Base-by-base conservation (phyloP, 2,888 invertebrate species). In the Epirrhoe alternata region DNA sequence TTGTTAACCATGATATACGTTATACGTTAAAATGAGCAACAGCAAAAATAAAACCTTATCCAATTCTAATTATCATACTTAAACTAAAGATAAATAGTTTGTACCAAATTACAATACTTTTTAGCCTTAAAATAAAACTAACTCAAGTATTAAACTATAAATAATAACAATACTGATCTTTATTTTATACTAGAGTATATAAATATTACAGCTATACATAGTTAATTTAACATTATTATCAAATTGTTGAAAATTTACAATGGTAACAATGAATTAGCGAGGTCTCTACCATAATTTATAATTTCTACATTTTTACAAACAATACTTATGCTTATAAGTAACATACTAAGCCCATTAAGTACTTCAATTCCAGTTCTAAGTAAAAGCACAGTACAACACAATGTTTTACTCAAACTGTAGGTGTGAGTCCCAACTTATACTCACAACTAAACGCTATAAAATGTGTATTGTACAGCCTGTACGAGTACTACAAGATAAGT, bases 121-220 rank as follows among this genome's bases (percentile, higher is more conserved):
- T 71, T 66, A 74, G 69, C 72, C 73, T 73, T 80, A 76, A 68
- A 69, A 63, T 80, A 76, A 68, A 69, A 63, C 65, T 73, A 79
- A 74, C 65, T 69, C 3, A 60, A 47, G 47, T 56, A 76, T 68
- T 62, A 72, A 72, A 74, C 74, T 77, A 77, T 81, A 82, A 82
- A 80, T 80, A 80, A 62, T 78, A 81, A 79, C 77, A 85, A 85
- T 85, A 85, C 84, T 85, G 85, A 80, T 83, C 66, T 74, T 42
- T 63, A 60, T 57, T 68, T 49, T 61, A 64, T 64, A 70, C 64
- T 70, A 65, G 66, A 61, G 60, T 68, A 66, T 68, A 66, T 61
- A 64, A 66, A 61, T 64, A 68, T 56, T 66, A 66, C 35, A 54
- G 56, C 67, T 65, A 68, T 64, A 66, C 50, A 52, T 24, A 61